A percentile compares a stretch with the other conserved stretches of the same genome.
phyloP scores from a whole-genome alignment of 2,888 invertebrate genomes.

The Tubulanus polymorphus region DNA sequence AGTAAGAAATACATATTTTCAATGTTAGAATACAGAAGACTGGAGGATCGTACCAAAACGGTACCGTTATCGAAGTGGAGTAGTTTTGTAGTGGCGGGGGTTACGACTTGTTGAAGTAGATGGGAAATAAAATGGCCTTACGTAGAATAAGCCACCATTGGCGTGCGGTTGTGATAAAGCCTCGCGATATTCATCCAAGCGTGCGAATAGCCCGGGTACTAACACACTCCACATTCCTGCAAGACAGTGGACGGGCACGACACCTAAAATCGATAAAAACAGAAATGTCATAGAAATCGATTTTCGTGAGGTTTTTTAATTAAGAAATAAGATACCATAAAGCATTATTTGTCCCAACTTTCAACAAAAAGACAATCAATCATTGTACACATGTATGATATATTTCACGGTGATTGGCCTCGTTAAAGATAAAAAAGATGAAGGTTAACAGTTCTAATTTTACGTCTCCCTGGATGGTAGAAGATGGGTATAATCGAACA shows the following conservation, averaged over 20 bases:
- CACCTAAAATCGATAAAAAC: constrained; percentile 23
- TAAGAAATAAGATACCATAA: too few relatives aligned
- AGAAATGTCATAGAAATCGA: background rate
- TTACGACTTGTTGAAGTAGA: too few relatives aligned
- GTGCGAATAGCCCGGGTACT: constrained; percentile 31
- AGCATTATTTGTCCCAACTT: background rate
- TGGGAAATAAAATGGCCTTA: too few relatives aligned
- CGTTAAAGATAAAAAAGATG: too few relatives aligned
- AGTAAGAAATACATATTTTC: too few relatives aligned
- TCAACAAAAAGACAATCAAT: background rate
- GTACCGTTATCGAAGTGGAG: background rate
- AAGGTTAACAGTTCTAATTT: too few relatives aligned
- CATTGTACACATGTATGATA: background rate
- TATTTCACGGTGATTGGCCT: too few relatives aligned
- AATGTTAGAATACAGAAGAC: too few relatives aligned
- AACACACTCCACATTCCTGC: constrained; percentile 34
- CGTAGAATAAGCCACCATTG: background rate
- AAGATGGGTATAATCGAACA: too few relatives aligned
- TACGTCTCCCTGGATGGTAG: too few relatives aligned
- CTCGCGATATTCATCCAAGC: constrained; percentile 21
- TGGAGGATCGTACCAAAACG: background rate
- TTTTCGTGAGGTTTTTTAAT: background rate
- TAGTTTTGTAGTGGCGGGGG: background rate
- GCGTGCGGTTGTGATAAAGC: constrained; percentile 2
- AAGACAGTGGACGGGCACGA: constrained; percentile 34